Percentiles rank a stretch among this genome's conserved stretches.
Conservation (phyloP, 2,888 invertebrate genomes). For the Drosophila greeni region DNA sequence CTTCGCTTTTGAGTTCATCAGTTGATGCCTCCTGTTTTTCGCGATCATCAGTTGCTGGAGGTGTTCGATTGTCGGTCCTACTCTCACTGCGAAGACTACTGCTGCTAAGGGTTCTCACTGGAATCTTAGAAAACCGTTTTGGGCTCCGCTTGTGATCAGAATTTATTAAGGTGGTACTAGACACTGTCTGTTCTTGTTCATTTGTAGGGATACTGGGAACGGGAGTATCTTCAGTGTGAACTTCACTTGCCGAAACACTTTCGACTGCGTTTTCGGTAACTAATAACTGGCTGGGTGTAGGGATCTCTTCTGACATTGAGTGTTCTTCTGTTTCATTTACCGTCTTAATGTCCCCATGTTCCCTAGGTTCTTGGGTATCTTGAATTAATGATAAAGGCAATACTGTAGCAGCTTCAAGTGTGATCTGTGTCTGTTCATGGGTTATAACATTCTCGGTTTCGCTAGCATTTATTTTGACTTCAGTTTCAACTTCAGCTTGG, state of each 20-base stretch:
- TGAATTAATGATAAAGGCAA: too few species aligned
- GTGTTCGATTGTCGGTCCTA: slow-evolving; percentile 24
- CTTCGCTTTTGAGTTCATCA: slow-evolving; percentile 23
- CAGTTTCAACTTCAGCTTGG: background rate
- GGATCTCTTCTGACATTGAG: too few species aligned
- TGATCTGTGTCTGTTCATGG: background rate
- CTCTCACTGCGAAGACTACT: slow-evolving; percentile 62
- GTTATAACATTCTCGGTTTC: too few species aligned
- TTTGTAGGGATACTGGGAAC: background rate
- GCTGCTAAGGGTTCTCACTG: slow-evolving; percentile 62
- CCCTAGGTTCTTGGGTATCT: background rate
- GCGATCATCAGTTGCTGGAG: slow-evolving; percentile 28
- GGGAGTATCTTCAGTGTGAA: background rate
- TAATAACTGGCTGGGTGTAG: background rate
- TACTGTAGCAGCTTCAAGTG: background rate
- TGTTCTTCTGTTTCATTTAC: background rate
- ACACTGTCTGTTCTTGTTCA: background rate
- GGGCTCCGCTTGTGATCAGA: slow-evolving; percentile 40
- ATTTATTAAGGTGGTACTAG: background rate
- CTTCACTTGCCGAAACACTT: background rate
- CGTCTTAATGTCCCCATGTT: background rate
- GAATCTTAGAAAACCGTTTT: slow-evolving; percentile 71
- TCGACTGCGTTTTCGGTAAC: background rate
- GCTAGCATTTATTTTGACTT: background rate
- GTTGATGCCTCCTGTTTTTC: slow-evolving; percentile 1